Evolutionary conservation across 2,113 vertebrate genomes (phyloP), one percentile per base, ranked within the genome.

Genomic region (Scortum barcoo): DNA sequence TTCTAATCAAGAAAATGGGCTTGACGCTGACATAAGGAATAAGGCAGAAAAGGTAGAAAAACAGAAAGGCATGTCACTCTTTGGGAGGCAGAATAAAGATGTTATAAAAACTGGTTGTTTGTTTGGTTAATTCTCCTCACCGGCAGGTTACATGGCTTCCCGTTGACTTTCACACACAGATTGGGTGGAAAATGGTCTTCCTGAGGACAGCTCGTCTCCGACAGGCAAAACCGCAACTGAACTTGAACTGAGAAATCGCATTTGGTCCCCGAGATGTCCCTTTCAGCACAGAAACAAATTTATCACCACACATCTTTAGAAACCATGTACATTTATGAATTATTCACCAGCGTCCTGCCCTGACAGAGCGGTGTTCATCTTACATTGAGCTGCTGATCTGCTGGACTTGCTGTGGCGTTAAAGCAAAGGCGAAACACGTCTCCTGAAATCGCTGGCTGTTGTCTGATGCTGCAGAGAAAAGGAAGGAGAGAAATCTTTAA

Each of bases 241-340:
- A 99, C 98, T 95, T 99, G 98, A 90, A 99, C 98, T 82, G 97
- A 99, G 94, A 99, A 99, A 95, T 99, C 98, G 92, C 98, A 99
- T 94, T 99, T 99, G 97, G 97, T 97, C 96, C 97, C 98, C 92
- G 98, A 99, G 96, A 99, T 98, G 96, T 99, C 98, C 98, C 98
- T 99, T 53, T 9, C 86, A 92, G 61, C 24, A 83, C 19, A 87
- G 66, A 86, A 65, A 81, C 33, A 83, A 13, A 72, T 60, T 53
- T 16, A 78, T 57, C 69, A 76, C 19, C 40, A 53, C 30, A 57
- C 58, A 69, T 73, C 56, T 24, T 38, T 3, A 20, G 70, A 36
- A 62, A 67, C 2, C 54, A 42, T 30, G 50, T 16, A 36, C 56
- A 22, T 36, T 20, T 12, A 54, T 84, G 50, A 83, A 85, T 86